These are phyloP conservation scores for Macaria notata DNA, from an alignment of 2,888 invertebrate genomes.

Conservation along the genomic window DNA sequence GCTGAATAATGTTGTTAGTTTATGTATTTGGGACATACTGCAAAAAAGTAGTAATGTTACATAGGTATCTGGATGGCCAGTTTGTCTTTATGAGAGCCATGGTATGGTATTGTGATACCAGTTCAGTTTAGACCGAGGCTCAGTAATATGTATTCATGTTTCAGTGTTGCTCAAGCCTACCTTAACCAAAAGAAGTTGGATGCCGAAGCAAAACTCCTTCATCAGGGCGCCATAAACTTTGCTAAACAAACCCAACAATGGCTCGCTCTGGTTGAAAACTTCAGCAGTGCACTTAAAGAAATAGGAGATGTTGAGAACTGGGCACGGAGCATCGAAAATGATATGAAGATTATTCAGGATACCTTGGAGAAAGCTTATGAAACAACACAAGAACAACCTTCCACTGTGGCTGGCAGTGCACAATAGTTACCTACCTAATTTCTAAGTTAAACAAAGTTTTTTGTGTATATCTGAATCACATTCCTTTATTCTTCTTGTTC, in stretches of 20 bases:
- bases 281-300: constrained; percentile 95
- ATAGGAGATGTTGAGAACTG: constrained; percentile 99
- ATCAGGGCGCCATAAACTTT: constrained; percentile 96
- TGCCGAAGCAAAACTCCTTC: constrained; percentile 97
- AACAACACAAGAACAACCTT: constrained; percentile 77
- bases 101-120: no score
- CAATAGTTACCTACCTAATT: constrained; percentile 28
- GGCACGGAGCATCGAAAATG: constrained; percentile 98
- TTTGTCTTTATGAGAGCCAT: not conserved
- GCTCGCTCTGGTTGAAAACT: constrained; percentile 94
- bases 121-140: no score
- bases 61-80: not conserved
- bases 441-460: no score
- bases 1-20: no score
- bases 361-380: constrained; percentile 97
- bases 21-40: not conserved
- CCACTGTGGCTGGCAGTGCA: constrained; percentile 44
- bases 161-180: constrained; percentile 98
- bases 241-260: constrained; percentile 98
- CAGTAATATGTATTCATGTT: constrained; percentile 34
- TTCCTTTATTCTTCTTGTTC: no score
- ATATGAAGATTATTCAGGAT: constrained; percentile 95
- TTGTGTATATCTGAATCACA: no score
- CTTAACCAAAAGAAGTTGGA: constrained; percentile 98
- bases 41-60: not conserved